Evolutionary conservation across 2,797 vertebrate genomes (phyloP).

Genomic region (Pipistrellus kuhlii): DNA sequence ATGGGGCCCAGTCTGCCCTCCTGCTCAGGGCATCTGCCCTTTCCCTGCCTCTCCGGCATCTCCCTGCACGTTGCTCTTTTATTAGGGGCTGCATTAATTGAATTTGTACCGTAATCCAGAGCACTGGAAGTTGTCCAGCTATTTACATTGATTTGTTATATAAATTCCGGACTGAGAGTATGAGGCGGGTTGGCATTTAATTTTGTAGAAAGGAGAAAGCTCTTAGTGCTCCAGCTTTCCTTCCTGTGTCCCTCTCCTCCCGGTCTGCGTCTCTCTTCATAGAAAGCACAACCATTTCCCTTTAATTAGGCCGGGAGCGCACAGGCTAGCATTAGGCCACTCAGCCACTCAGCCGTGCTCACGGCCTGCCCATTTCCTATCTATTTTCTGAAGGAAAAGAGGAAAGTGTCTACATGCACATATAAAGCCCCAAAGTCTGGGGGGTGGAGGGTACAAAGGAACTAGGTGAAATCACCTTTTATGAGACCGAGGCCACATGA

Average conservation of each 20-base stretch:
- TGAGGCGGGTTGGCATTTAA: constrained; percentile 81
- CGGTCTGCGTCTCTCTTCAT: constrained; percentile 76
- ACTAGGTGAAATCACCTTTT: constrained; percentile 76
- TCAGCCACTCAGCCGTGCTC: constrained; percentile 79
- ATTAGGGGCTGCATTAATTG: constrained; percentile 72
- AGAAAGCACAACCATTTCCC: constrained; percentile 86
- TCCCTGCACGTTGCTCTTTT: constrained; percentile 76
- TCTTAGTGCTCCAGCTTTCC: constrained; percentile 77
- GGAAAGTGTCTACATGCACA: constrained; percentile 5
- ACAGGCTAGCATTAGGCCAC: constrained; percentile 83
- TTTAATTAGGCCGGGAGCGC: constrained; percentile 86
- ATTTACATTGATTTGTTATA: constrained; percentile 82
- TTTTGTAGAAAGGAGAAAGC: constrained; percentile 80
- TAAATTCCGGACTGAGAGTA: constrained; percentile 79
- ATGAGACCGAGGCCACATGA: constrained; percentile 62
- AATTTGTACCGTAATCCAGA: constrained; percentile 72
- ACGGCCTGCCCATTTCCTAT: constrained; percentile 80
- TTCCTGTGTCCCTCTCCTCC: constrained; percentile 78
- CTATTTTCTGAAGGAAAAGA: constrained; percentile 77
- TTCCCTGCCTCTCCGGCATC: constrained; percentile 65
- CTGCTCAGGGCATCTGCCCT: background rate
- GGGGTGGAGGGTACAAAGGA: constrained; percentile 66
- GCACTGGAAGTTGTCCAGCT: constrained; percentile 70
- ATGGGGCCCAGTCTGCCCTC: background rate
- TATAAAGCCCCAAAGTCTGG: background rate